A percentile compares a stretch with the other conserved stretches of the same genome.
Conservation (phyloP, 2,888 invertebrate genomes). For the Apocheima hispidaria region DNA sequence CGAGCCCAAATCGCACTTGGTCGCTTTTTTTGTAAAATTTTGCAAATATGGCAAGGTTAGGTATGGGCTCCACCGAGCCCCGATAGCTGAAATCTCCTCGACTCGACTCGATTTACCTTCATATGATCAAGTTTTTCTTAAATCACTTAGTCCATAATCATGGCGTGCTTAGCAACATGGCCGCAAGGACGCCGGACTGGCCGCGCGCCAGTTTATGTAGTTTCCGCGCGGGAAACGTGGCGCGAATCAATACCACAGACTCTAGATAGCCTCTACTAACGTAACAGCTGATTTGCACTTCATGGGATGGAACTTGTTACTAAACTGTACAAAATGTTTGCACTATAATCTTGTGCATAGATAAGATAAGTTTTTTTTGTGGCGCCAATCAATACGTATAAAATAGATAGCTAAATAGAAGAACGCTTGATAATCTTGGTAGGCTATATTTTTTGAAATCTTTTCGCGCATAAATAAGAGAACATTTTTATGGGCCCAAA, state of each 20-base stretch:
- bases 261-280: conserved; percentile 58
- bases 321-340: neutral
- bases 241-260: conserved; percentile 70
- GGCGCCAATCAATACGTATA: neutral
- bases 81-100: no score
- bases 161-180: conserved; percentile 60
- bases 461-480: no score
- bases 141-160: conserved; percentile 25
- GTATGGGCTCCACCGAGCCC: no score
- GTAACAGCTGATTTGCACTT: conserved; percentile 67
- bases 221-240: conserved; percentile 72
- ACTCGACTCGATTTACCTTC: conserved; percentile 25
- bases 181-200: conserved; percentile 63
- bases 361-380: neutral
- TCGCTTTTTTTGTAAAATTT: no score
- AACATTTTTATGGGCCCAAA: no score
- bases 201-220: conserved; percentile 61
- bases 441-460: neutral
- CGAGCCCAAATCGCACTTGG: no score
- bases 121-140: conserved; percentile 13
- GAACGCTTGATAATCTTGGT: neutral
- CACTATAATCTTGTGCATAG: neutral
- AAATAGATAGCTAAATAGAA: neutral
- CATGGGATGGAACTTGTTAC: neutral
- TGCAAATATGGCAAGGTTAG: no score